Evolutionary conservation across 2,888 invertebrate genomes (phyloP).

Genomic region (Tipula vernalis): DNA sequence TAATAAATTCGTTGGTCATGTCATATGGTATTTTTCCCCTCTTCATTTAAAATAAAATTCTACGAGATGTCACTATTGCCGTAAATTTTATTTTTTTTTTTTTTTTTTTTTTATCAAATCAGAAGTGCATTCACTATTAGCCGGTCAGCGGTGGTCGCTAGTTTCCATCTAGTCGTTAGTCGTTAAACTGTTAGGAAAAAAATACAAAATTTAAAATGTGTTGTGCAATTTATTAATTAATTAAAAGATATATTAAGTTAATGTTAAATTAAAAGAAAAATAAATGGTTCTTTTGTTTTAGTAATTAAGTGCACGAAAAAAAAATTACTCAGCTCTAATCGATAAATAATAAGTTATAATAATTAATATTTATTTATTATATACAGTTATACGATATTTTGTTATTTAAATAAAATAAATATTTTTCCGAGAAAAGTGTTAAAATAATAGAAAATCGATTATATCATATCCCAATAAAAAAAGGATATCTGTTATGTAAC

Average conservation of each 20-base stretch:
- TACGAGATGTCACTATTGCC: neutral
- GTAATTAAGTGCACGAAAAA: neutral
- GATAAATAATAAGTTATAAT: neutral
- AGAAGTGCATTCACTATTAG: neutral
- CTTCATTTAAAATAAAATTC: neutral
- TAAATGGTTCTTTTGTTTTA: neutral
- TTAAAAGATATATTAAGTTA: neutral
- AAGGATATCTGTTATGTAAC: constrained; percentile 4
- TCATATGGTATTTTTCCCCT: neutral
- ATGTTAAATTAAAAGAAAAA: neutral
- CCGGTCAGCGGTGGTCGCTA: neutral
- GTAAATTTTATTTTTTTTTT: neutral
- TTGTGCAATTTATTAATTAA: neutral
- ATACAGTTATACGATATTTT: neutral
- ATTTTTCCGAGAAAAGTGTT: neutral
- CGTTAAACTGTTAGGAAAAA: neutral
- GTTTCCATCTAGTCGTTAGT: neutral
- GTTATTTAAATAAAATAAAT: neutral
- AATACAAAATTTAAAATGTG: neutral
- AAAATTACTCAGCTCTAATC: neutral
- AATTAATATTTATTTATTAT: neutral
- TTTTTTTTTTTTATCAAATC: neutral
- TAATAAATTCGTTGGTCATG: neutral
- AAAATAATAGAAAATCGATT: neutral
- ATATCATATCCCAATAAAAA: neutral